A percentile compares a stretch with the other conserved stretches of the same genome.
phyloP scores from a whole-genome alignment of 2,113 vertebrate species.

The Psophia crepitans region DNA sequence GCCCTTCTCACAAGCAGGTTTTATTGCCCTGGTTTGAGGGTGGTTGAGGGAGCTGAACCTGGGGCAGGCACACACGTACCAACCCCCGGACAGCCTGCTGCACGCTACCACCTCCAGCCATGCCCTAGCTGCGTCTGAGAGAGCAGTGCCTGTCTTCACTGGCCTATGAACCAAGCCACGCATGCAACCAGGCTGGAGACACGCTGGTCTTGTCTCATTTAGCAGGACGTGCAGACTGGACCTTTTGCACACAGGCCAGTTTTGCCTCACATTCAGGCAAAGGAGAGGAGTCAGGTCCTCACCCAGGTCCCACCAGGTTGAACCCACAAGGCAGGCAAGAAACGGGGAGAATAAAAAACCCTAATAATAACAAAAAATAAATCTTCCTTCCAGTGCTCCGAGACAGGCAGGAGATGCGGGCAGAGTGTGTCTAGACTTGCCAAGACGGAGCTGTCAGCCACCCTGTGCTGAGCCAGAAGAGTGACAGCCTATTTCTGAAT shows the following conservation, averaged over 20 bases:
- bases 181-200: background rate
- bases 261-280: too few species aligned
- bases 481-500: background rate
- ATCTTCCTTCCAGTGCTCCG: background rate
- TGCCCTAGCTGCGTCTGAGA: background rate
- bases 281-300: background rate
- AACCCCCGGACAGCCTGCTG: background rate
- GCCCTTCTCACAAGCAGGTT: background rate
- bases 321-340: background rate
- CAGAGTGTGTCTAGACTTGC: background rate
- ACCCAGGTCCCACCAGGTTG: background rate
- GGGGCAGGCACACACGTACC: accelerated
- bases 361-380: background rate
- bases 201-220: background rate
- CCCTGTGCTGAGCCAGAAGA: background rate
- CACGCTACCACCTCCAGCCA: background rate
- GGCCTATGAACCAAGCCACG: background rate
- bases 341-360: background rate
- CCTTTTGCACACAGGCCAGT: background rate
- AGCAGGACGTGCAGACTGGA: background rate
- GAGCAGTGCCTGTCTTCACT: background rate
- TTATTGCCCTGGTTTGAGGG: background rate
- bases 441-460: background rate
- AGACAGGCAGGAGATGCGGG: background rate
- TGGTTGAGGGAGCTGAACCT: background rate